Evolutionary conservation across 1,140 invertebrate species (phyloP), one percentile per base, ranked within the genome.

Genomic region (Gonioctena quinquepunctata): DNA sequence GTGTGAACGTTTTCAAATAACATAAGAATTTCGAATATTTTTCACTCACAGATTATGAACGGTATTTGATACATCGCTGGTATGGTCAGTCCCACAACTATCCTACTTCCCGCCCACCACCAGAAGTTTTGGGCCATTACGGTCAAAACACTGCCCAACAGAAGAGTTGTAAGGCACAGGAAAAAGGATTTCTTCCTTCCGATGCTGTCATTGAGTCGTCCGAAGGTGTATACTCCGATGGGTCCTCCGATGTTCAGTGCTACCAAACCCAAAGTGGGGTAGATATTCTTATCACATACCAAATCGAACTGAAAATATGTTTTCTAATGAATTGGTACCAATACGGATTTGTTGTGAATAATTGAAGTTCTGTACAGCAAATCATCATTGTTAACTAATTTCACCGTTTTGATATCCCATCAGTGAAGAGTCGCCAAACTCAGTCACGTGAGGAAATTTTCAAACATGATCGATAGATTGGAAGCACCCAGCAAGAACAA

Each of bases 31-130:
- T n/a, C n/a, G n/a, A n/a, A n/a, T n/a, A n/a, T n/a, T n/a, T n/a
- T n/a, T n/a, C 63, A 86, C 90, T 92, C 87, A 96, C 95, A 94
- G 78, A 96, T 96, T 68, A 96, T 96, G 79, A 96, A 96, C 3
- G 95, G 95, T 81, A 96, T 95, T 85, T 97, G 94, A 84, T 96
- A 96, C n/a, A 96, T 91, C 3, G 94, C 94, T 7, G 94, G 94
- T 75, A 96, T 94, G 0, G 94, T 95, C 1, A 96, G 82, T 16
- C 94, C 95, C 3, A 95, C 93, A 59, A 96, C 86, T 11, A 91
- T 86, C 74, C 94, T 86, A 74, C 91, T 91, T 1, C 87, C 83
- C 0, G 93, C 90, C 93, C 95, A 96, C 50, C 88, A 88, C 89
- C 91, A 93, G 80, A 94, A 96, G 79, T 91, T 87, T 54, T 87